phyloP scores from a whole-genome alignment of 2,888 invertebrate species.

The Sminthurides aquaticus region DNA sequence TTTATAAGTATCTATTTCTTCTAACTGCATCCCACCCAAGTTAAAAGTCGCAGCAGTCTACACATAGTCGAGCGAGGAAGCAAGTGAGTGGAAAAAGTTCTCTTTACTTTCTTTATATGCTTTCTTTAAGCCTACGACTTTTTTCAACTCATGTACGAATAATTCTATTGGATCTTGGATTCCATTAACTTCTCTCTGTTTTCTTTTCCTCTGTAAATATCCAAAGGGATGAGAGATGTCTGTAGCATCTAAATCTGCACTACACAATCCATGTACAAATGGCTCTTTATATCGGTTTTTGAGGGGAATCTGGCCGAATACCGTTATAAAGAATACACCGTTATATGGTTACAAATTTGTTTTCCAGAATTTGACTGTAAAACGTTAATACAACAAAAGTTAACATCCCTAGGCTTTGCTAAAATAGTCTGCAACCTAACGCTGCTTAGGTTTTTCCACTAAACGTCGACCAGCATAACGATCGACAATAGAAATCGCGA shows the following conservation, averaged over 20 bases:
- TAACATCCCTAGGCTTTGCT: no score
- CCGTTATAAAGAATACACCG: no score
- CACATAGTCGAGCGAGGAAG: background rate
- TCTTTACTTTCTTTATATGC: background rate
- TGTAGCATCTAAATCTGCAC: background rate
- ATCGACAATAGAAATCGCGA: no score
- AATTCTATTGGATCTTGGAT: background rate
- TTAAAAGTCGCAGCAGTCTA: background rate
- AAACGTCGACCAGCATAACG: no score
- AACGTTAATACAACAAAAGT: no score
- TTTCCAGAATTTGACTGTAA: no score
- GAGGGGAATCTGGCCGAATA: no score
- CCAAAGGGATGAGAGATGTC: background rate
- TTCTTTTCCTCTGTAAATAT: background rate
- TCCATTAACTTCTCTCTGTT: background rate
- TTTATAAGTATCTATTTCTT: conserved; percentile 2
- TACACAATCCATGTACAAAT: background rate
- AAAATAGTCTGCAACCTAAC: no score
- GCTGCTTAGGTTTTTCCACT: no score
- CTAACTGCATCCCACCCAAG: background rate
- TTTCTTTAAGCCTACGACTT: background rate
- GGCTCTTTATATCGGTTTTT: no score
- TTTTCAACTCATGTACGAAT: background rate
- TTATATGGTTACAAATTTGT: no score
- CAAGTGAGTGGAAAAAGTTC: background rate